Evolutionary conservation across 1,140 invertebrate species (phyloP).

Genomic region (Halictus rubicundus): DNA sequence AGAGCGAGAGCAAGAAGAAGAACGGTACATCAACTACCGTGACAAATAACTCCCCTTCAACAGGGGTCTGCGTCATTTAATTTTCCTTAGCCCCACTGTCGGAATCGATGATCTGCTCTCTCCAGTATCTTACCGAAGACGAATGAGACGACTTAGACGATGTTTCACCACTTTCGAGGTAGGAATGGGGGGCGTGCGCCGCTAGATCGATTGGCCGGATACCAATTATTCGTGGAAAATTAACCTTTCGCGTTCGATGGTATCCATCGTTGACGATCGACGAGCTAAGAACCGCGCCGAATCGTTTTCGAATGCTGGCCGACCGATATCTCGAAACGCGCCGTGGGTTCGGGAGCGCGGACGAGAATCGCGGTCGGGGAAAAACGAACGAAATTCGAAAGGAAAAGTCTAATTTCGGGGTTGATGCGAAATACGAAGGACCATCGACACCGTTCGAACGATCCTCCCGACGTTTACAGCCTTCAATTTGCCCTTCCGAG

Average conservation of each 20-base stretch:
- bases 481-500: slow-evolving; percentile 77
- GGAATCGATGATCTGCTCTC: slow-evolving; percentile 79
- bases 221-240: slow-evolving; percentile 78
- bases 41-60: slow-evolving; percentile 80
- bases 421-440: slow-evolving; percentile 34
- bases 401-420: slow-evolving; percentile 57
- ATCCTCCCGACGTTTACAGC: slow-evolving; percentile 76
- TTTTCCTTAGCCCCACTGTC: slow-evolving; percentile 77
- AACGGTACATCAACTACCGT: slow-evolving; percentile 65
- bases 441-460: slow-evolving; percentile 59
- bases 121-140: slow-evolving; percentile 78
- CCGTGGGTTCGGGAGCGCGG: not conserved
- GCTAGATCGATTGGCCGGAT: slow-evolving; percentile 74
- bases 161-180: slow-evolving; percentile 73
- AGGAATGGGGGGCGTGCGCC: slow-evolving; percentile 19
- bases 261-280: slow-evolving; percentile 63
- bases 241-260: slow-evolving; percentile 68
- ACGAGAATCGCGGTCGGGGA: not conserved
- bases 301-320: too few relatives aligned
- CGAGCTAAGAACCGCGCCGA: slow-evolving; percentile 39
- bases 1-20: slow-evolving; percentile 22
- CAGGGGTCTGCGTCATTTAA: slow-evolving; percentile 79
- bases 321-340: not conserved
- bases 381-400: slow-evolving; percentile 18
- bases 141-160: slow-evolving; percentile 78